Evolutionary conservation across 1,140 invertebrate species (phyloP).

Genomic region (Drosophila tropicalis): DNA sequence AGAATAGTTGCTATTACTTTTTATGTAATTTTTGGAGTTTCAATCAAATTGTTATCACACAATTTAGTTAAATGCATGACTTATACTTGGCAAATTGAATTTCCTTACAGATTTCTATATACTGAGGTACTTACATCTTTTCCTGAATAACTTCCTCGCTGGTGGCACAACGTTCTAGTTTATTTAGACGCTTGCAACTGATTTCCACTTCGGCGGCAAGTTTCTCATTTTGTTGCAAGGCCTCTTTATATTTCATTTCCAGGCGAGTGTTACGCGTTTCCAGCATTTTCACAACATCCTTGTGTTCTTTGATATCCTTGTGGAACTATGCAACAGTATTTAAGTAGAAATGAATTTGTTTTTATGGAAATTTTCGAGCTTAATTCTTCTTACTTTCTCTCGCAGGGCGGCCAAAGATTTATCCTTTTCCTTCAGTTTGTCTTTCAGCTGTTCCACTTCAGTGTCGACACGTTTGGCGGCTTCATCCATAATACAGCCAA

Average conservation of each 20-base stretch:
- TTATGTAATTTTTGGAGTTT: too few species aligned
- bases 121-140: slow-evolving; percentile 28
- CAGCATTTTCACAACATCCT: slow-evolving; percentile 27
- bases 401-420: slow-evolving; percentile 81
- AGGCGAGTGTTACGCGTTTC: slow-evolving; percentile 56
- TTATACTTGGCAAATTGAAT: too few species aligned
- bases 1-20: too few species aligned
- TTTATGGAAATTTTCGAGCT: too few species aligned
- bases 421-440: slow-evolving; percentile 85
- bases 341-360: background rate
- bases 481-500: slow-evolving; percentile 85
- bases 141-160: slow-evolving; percentile 12
- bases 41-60: too few species aligned
- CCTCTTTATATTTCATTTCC: slow-evolving; percentile 56
- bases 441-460: slow-evolving; percentile 84
- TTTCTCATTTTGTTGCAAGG: slow-evolving; percentile 41
- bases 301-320: slow-evolving; percentile 21
- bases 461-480: slow-evolving; percentile 86
- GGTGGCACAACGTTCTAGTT: slow-evolving; percentile 35
- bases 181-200: slow-evolving; percentile 32
- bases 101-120: too few species aligned
- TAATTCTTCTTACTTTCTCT: slow-evolving; percentile 35
- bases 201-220: slow-evolving; percentile 55
- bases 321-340: slow-evolving; percentile 30
- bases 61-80: too few species aligned